These are phyloP conservation scores for Girardinus metallicus DNA, from an alignment of 2,797 vertebrate genomes.

Conservation along the genomic window DNA sequence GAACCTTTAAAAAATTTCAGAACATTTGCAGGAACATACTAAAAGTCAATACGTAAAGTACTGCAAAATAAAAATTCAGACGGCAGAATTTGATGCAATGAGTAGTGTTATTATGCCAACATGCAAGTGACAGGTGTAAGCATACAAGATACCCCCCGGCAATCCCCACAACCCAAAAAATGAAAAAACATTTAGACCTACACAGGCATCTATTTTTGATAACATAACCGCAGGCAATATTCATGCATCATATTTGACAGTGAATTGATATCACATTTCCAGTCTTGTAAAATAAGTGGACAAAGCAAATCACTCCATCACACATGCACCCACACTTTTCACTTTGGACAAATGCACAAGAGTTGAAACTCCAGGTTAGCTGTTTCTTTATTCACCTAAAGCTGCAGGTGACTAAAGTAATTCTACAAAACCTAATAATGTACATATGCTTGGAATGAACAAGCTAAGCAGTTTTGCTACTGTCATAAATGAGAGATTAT, in stretches of 20 bases:
- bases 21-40: not conserved
- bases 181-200: not conserved
- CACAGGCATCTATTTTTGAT: not conserved
- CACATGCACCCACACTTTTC: not conserved
- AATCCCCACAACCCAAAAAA: not conserved
- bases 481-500: conserved; percentile 27
- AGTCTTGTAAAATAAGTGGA: not conserved
- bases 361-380: not conserved
- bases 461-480: not conserved
- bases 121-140: not conserved
- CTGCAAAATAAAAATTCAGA: not conserved
- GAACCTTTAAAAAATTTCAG: not conserved
- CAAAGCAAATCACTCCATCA: not conserved
- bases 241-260: not conserved
- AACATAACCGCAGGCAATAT: not conserved
- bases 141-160: not conserved
- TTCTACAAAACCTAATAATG: not conserved
- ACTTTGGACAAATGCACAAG: not conserved
- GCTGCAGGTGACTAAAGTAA: not conserved
- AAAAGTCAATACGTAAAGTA: not conserved
- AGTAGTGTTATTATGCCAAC: not conserved
- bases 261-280: not conserved
- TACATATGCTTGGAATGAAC: conserved; percentile 6
- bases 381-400: not conserved
- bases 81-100: not conserved